Evolutionary conservation across 2,888 invertebrate genomes (phyloP), one percentile per base, ranked within the genome.

Genomic region (Caradrina kadenii): DNA sequence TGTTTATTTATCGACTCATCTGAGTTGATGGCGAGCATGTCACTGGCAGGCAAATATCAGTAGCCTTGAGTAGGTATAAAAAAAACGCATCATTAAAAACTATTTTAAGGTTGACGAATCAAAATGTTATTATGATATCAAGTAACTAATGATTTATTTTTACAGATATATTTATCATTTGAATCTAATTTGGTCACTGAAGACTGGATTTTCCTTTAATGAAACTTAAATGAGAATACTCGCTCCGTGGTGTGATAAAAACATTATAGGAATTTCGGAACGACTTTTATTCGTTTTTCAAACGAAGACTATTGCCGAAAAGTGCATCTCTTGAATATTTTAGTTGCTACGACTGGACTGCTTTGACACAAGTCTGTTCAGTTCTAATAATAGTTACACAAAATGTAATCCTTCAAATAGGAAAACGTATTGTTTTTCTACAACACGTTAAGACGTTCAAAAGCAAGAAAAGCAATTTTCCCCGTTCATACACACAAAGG

Each of bases 401-500:
- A 50, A 63, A 54, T 61, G 58, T 73, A 73, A 74, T 74, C 11
- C 73, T 64, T 65, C 8, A 59, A 55, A 66, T 22, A 69, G 26
- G 19, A 68, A 63, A 62, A 3, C 22, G 22, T 58, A 76, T 72
- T 77, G 62, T 82, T 81, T 71, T 68, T 67, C 60, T 76, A 73
- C 71, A 80, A 79, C 54, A 69, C 69, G 74, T 75, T 85, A 84
- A 87, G 81, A 84, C 73, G 79, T 85, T 83, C 80, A 83, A 84
- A 84, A 84, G 78, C 70, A 81, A 76, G 84, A 82, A 85, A 89
- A 90, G 83, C 79, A 87, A 89, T 89, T 90, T 90, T 87, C 84
- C 66, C 79, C 71, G 83, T 87, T 85, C 83, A 83, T 77, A 79
- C 66, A 71, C 83, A 90, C 89, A 91, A 90, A 91, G 90, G 77